These are phyloP conservation scores for Caenorhabditis japonica DNA, from an alignment of 2,888 invertebrate genomes.

Conservation along the genomic window DNA sequence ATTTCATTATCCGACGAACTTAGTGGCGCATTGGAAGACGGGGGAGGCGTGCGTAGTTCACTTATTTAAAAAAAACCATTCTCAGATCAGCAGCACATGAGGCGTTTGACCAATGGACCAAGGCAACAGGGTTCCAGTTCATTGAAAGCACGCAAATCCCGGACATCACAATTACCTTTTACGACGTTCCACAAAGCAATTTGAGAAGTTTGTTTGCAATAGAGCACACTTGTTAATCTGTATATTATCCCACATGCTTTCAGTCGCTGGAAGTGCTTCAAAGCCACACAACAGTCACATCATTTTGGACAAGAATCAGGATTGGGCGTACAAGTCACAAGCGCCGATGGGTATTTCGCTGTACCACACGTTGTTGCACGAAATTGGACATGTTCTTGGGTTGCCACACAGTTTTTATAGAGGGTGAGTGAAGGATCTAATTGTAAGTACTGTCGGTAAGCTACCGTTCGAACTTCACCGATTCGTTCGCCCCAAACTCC, in stretches of 20 bases:
- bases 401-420: constrained; percentile 67
- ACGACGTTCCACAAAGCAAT: constrained; percentile 56
- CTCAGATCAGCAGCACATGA: constrained; percentile 50
- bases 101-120: constrained; percentile 60
- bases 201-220: constrained; percentile 43
- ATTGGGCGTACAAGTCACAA: constrained; percentile 54
- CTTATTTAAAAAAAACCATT: background rate
- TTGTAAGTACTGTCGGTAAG: background rate
- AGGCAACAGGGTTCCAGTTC: constrained; percentile 52
- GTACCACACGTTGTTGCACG: constrained; percentile 65
- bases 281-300: constrained; percentile 55
- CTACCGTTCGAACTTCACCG: too few species aligned
- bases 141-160: constrained; percentile 43
- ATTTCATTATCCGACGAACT: too few species aligned
- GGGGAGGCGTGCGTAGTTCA: too few species aligned
- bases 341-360: constrained; percentile 55
- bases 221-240: too few species aligned
- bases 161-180: constrained; percentile 66
- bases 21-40: too few species aligned
- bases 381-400: constrained; percentile 73
- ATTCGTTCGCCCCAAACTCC: too few species aligned
- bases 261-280: constrained; percentile 55
- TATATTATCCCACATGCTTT: too few species aligned
- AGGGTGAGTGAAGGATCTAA: constrained; percentile 33
- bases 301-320: constrained; percentile 54